Conservation (phyloP, 64 coral and sea anemone genomes). For the Astreopora myriophthalma region DNA sequence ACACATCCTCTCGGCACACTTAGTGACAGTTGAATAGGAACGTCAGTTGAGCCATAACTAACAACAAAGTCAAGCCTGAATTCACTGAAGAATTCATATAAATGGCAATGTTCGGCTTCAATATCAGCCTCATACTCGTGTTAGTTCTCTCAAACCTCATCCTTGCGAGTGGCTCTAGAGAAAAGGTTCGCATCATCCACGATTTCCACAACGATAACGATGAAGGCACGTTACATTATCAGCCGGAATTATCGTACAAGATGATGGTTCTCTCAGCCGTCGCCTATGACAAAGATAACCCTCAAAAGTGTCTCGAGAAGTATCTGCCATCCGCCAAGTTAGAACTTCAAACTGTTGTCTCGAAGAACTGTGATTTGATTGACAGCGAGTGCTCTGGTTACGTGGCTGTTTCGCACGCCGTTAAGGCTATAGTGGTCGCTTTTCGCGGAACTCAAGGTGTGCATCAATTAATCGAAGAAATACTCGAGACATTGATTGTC, state of each 20-base stretch:
- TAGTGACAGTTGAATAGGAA: no score
- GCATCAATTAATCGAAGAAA: not conserved
- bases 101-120: no score
- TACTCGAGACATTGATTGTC: not conserved
- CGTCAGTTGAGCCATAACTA: no score
- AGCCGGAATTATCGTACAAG: conserved; percentile 43
- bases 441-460: conserved; percentile 41
- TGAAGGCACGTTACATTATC: not conserved
- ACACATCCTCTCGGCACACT: no score
- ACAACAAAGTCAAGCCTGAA: no score
- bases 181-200: not conserved
- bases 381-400: conserved; percentile 41
- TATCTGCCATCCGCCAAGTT: conserved; percentile 22
- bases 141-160: not conserved
- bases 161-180: not conserved
- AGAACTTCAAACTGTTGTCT: conserved; percentile 7
- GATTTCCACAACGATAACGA: not conserved
- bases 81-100: no score
- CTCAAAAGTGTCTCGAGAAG: conserved; percentile 18
- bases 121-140: no score
- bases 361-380: conserved; percentile 5
- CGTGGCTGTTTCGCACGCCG: conserved; percentile 35
- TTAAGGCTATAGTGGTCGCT: conserved; percentile 27
- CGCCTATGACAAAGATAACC: not conserved
- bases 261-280: conserved; percentile 38